phyloP scores from a whole-genome alignment of 1,140 invertebrate genomes.

The Zaprionus kolodkinae region DNA sequence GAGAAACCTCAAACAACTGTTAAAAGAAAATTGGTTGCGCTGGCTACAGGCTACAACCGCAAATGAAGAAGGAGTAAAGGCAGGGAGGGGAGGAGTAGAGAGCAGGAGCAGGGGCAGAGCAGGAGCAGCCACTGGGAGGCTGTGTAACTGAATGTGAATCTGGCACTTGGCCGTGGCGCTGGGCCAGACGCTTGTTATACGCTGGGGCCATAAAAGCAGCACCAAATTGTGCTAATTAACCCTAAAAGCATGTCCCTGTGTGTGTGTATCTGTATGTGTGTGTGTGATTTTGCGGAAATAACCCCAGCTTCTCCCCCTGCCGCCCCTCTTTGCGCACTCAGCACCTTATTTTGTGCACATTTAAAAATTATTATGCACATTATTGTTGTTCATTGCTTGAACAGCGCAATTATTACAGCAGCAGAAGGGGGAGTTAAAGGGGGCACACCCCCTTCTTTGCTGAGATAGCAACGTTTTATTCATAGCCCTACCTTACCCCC shows the following conservation, averaged over 20 bases:
- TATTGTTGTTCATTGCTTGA: constrained; percentile 78
- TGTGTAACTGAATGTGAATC: constrained; percentile 51
- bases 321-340: neutral
- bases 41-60: constrained; percentile 64
- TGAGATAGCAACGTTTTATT: constrained; percentile 3
- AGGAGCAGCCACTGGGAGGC: neutral
- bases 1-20: constrained; percentile 66
- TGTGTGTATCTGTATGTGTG: constrained; percentile 37
- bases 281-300: constrained; percentile 31
- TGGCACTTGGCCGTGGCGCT: constrained; percentile 71
- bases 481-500: neutral
- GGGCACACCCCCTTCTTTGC: neutral
- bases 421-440: neutral
- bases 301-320: neutral
- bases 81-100: neutral
- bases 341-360: constrained; percentile 46
- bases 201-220: constrained; percentile 75
- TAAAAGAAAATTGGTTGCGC: constrained; percentile 79
- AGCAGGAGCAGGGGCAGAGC: neutral
- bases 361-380: constrained; percentile 82
- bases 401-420: constrained; percentile 75
- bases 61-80: constrained; percentile 58
- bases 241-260: constrained; percentile 72
- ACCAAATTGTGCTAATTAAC: constrained; percentile 82
- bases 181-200: constrained; percentile 74